Conservation (phyloP, 92 coral and sea anemone species). For the Heteractis magnifica region DNA sequence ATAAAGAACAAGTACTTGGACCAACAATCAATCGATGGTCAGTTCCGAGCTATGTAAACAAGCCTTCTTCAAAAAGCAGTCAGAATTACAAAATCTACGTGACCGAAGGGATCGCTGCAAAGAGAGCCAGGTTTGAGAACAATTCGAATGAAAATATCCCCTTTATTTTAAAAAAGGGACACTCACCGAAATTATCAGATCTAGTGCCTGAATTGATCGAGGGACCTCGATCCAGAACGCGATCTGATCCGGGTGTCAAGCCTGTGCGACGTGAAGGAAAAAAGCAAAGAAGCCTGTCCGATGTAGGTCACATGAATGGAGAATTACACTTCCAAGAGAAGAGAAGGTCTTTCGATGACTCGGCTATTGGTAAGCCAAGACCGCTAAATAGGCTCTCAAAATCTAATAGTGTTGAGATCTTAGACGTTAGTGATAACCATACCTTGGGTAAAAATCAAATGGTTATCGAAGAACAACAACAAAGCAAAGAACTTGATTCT, state of each 20-base stretch:
- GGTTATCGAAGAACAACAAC: slow-evolving; percentile 33
- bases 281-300: slow-evolving; percentile 45
- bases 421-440: slow-evolving; percentile 32
- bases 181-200: slow-evolving; percentile 68
- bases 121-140: slow-evolving; percentile 75
- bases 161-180: slow-evolving; percentile 39
- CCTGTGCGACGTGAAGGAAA: slow-evolving; percentile 27
- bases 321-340: slow-evolving; percentile 29
- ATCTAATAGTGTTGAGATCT: slow-evolving; percentile 69
- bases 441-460: slow-evolving; percentile 14
- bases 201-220: slow-evolving; percentile 66
- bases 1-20: slow-evolving; percentile 29
- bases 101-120: slow-evolving; percentile 80
- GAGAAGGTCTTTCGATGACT: slow-evolving; percentile 55
- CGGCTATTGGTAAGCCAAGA: slow-evolving; percentile 46
- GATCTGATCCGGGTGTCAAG: slow-evolving; percentile 77
- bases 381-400: slow-evolving; percentile 43
- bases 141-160: slow-evolving; percentile 60
- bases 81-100: slow-evolving; percentile 68
- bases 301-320: slow-evolving; percentile 36
- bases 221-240: slow-evolving; percentile 59
- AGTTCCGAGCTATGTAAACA: slow-evolving; percentile 78
- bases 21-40: slow-evolving; percentile 66
- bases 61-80: slow-evolving; percentile 33
- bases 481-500: slow-evolving; percentile 14